Evolutionary conservation across 2,888 invertebrate species (phyloP).

Genomic region (Brenthis ino): DNA sequence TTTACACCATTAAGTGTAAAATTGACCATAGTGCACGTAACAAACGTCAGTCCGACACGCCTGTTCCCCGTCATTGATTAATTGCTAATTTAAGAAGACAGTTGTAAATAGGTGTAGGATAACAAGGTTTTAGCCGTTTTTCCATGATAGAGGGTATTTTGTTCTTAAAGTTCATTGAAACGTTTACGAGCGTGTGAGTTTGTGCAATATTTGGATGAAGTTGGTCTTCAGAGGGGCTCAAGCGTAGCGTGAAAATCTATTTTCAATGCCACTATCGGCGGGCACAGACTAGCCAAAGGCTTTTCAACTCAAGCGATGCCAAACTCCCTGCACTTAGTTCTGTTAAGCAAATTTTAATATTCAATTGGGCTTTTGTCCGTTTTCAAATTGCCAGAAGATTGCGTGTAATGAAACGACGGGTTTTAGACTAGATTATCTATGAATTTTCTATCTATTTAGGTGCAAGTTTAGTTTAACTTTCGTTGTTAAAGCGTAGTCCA

Average conservation of each 20-base stretch:
- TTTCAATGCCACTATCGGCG: slow-evolving; percentile 80
- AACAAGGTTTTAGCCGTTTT: slow-evolving; percentile 31
- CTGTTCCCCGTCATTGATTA: slow-evolving; percentile 40
- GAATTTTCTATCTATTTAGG: slow-evolving; percentile 23
- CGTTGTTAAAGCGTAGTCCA: neutral
- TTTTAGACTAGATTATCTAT: slow-evolving; percentile 29
- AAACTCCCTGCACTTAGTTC: slow-evolving; percentile 67
- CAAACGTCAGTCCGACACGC: neutral
- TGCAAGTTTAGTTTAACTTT: slow-evolving; percentile 7
- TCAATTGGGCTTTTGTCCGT: slow-evolving; percentile 71
- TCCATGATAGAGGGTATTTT: neutral
- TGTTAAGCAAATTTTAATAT: slow-evolving; percentile 80
- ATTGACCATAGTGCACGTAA: slow-evolving; percentile 25
- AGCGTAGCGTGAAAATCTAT: slow-evolving; percentile 80
- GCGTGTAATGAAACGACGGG: slow-evolving; percentile 41
- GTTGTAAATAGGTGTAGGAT: slow-evolving; percentile 37
- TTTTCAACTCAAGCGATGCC: slow-evolving; percentile 72
- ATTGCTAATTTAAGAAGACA: slow-evolving; percentile 43
- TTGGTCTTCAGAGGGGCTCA: slow-evolving; percentile 63
- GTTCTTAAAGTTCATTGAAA: slow-evolving; percentile 15
- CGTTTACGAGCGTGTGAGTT: slow-evolving; percentile 20
- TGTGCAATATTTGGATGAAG: slow-evolving; percentile 68
- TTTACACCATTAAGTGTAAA: slow-evolving; percentile 26
- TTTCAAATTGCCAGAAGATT: slow-evolving; percentile 45
- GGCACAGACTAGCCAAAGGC: slow-evolving; percentile 71